Base-by-base conservation (phyloP, 2,888 invertebrate genomes). In the Cosmorhoe ocellata region DNA sequence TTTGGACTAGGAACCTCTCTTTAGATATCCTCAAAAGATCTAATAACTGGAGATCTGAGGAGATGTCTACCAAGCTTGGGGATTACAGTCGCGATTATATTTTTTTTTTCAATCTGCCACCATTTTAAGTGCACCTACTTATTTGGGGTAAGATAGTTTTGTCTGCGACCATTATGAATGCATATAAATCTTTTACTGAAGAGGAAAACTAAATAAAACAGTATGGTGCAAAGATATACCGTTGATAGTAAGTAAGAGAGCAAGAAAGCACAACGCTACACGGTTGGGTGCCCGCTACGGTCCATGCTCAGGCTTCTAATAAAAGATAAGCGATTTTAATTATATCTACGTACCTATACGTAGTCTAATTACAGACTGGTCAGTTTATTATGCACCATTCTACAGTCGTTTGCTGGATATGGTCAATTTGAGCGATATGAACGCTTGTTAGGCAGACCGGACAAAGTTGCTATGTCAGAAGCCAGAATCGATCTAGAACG, bases 301-400 rank as follows among this genome's bases (percentile, higher is more conserved):
- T 70, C 61, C 57, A 57, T 74, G 71, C 67, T 62, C 74, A 73
- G 67, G 69, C 76, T 78, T 74, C 73, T 79, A 80, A 82, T 81
- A 74, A 75, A 80, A 82, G 79, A 80, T 77, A 66, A 62, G 75
- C 75, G 80, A 82, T 84, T 79, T 77, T 84, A 84, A 84, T 84
- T 84, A 78, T 71, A 72, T 66, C 69, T 71, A 71, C 66, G 70
- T 75, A 71, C 70, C 69, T 79, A n/a, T n/a, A 81, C 77, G 79
- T 77, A 77, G 36, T 66, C 45, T 64, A 59, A 60, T 63, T 58
- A 56, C 52, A 52, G 58, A 59, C 62, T 59, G 62, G 66, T 67
- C 64, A 63, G 67, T 70, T 65, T 71, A 71, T 71, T 76, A 73
- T 65, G 59, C 60, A 58, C 54, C 31, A 42, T 36, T 42, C 48